phyloP scores from a whole-genome alignment of 2,113 vertebrate genomes.

The Nannospalax galili region DNA sequence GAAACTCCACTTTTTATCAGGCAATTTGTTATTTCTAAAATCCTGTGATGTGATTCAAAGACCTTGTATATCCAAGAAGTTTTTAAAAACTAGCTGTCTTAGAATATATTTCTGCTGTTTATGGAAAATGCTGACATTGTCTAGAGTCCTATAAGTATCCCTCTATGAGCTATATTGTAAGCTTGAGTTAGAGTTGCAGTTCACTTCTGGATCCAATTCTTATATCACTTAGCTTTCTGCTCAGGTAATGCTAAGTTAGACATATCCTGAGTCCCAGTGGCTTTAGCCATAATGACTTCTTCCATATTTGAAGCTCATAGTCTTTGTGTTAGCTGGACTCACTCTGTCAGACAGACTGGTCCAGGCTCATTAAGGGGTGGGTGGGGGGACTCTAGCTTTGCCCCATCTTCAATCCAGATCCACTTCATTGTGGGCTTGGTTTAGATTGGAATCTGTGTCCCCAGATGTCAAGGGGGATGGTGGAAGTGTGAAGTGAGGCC shows the following conservation, averaged over 20 bases:
- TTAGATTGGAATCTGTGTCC: no score
- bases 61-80: not conserved
- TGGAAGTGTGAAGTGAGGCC: not conserved
- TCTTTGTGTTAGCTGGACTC: not conserved
- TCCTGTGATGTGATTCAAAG: not conserved
- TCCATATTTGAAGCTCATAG: not conserved
- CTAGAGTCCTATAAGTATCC: accelerated
- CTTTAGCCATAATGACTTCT: not conserved
- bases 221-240: not conserved
- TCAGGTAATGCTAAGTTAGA: not conserved
- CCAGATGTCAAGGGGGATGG: not conserved
- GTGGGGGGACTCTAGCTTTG: not conserved
- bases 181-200: no score
- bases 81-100: not conserved
- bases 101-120: not conserved
- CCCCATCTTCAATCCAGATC: not conserved
- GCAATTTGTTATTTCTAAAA: constrained; percentile 2
- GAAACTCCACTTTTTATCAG: not conserved
- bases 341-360: not conserved
- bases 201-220: not conserved
- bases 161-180: not conserved
- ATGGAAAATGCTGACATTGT: not conserved
- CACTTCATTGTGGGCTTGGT: not conserved
- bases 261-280: not conserved
- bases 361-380: not conserved